Conservation (phyloP, 2,888 invertebrate genomes). For the Pseudococcus jackbeardsleyi region DNA sequence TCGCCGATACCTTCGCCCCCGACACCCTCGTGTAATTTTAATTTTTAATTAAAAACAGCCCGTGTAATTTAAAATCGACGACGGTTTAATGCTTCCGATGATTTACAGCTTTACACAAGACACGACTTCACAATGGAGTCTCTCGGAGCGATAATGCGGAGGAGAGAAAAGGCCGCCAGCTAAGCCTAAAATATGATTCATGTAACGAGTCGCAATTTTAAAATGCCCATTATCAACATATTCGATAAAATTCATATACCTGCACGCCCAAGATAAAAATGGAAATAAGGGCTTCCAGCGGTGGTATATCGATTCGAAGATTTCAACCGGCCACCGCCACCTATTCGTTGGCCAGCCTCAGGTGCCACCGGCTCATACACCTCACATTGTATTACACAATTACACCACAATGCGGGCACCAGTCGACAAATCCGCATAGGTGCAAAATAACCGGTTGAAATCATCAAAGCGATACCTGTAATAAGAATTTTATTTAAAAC, state of each 20-base stretch:
- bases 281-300: constrained; percentile 25
- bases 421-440: constrained; percentile 13
- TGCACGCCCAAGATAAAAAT: not conserved
- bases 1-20: not conserved
- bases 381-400: constrained; percentile 17
- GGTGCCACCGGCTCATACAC: not conserved
- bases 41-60: constrained; percentile 50
- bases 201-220: constrained; percentile 46
- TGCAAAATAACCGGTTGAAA: constrained; percentile 31
- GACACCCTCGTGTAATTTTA: constrained; percentile 29
- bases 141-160: too few relatives aligned
- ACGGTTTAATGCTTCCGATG: constrained; percentile 40
- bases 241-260: constrained; percentile 11
- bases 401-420: constrained; percentile 16
- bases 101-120: constrained; percentile 18
- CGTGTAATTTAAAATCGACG: constrained; percentile 36
- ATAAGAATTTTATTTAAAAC: constrained; percentile 20
- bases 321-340: too few relatives aligned
- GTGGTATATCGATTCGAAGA: constrained; percentile 18
- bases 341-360: not conserved
- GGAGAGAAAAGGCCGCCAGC: constrained; percentile 16
- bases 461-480: not conserved
- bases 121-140: not conserved
- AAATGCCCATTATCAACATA: constrained; percentile 14
- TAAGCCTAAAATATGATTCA: constrained; percentile 47